Percentiles rank a stretch among this genome's conserved stretches.
These are phyloP conservation scores for Numenius phaeopus DNA, from an alignment of 2,797 vertebrate species.

Conservation along the genomic window DNA sequence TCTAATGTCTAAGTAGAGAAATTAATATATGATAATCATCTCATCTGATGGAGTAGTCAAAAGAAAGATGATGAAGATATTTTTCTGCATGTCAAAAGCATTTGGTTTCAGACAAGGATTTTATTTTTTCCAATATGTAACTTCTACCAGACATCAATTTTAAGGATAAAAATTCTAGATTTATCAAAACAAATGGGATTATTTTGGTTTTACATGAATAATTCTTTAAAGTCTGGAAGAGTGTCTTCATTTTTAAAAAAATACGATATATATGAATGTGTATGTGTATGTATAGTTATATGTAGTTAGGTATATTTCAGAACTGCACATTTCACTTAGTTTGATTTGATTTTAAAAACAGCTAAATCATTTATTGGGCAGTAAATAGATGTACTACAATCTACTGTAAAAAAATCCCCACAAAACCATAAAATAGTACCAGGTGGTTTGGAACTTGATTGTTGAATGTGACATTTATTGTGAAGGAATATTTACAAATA, in stretches of 20 bases:
- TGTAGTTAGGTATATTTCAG: background rate
- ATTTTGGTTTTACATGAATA: background rate
- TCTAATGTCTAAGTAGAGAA: background rate
- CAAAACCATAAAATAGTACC: background rate
- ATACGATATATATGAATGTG: background rate
- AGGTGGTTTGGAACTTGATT: background rate
- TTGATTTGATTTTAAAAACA: background rate
- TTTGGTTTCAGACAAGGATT: background rate
- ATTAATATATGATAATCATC: background rate
- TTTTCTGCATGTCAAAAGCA: background rate
- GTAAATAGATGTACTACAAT: background rate
- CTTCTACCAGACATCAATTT: background rate
- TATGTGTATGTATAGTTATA: too few relatives aligned
- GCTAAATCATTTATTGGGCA: background rate
- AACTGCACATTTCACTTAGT: background rate
- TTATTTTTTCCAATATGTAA: background rate
- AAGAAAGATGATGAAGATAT: background rate
- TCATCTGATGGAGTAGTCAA: background rate
- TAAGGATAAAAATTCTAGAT: background rate
- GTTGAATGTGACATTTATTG: background rate
- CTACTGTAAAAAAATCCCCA: background rate
- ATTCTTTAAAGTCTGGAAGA: background rate
- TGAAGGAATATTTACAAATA: background rate
- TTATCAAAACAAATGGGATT: background rate
- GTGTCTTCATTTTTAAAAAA: background rate